Evolutionary conservation across 37 sponge, comb jelly and placozoan species (phyloP).

Genomic region (Tethya wilhelma): DNA sequence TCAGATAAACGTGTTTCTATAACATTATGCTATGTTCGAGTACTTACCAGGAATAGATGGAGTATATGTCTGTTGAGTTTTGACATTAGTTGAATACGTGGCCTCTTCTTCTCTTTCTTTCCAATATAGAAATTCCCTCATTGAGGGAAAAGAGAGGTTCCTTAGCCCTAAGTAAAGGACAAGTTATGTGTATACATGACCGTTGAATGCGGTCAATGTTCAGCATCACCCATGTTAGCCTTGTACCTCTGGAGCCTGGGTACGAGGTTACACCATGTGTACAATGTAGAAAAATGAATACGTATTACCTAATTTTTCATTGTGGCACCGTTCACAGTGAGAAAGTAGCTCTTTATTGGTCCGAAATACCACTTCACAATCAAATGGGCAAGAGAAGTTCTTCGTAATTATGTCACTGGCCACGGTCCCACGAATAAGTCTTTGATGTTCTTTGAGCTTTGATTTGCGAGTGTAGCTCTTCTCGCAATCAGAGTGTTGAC

Average conservation of each 20-base stretch:
- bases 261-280: too few species aligned
- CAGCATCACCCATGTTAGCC: too few species aligned
- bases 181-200: not conserved
- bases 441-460: too few species aligned
- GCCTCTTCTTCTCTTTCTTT: slow-evolving; percentile 24
- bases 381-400: too few species aligned
- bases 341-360: slow-evolving; percentile 17
- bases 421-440: too few species aligned
- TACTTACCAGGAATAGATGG: not conserved
- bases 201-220: too few species aligned
- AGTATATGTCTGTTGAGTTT: slow-evolving; percentile 17
- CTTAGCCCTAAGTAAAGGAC: not conserved
- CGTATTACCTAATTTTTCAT: not conserved
- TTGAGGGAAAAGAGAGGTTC: slow-evolving; percentile 11
- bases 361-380: too few species aligned
- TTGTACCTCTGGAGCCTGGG: too few species aligned
- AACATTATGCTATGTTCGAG: not conserved
- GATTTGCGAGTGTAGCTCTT: too few species aligned
- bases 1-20: not conserved
- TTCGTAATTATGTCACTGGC: too few species aligned
- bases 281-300: too few species aligned
- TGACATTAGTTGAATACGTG: slow-evolving; percentile 8
- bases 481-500: too few species aligned
- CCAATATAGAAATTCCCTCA: slow-evolving; percentile 15
- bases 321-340: slow-evolving; percentile 11